These are phyloP conservation scores for Petrocephalus sullivani DNA, from an alignment of 2,797 vertebrate genomes.

Conservation along the genomic window DNA sequence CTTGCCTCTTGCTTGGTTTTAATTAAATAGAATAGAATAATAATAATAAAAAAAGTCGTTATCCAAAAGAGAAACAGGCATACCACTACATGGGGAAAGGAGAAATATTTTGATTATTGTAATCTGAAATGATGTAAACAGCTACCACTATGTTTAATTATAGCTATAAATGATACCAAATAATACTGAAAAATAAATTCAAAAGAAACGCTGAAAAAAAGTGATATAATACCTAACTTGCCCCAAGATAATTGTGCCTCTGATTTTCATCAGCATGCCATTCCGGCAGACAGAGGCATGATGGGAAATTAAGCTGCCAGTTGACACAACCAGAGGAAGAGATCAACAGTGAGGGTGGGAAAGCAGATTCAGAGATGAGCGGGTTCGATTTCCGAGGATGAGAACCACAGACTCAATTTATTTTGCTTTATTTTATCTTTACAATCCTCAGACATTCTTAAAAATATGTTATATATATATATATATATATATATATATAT, in stretches of 20 bases:
- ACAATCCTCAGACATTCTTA: neutral
- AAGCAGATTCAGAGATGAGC: neutral
- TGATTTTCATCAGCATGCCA: neutral
- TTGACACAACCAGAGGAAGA: neutral
- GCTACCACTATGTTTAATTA: neutral
- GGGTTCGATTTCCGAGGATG: neutral
- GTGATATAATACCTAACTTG: neutral
- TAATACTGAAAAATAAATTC: neutral
- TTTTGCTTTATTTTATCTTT: neutral
- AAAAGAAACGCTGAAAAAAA: neutral
- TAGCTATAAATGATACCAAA: neutral
- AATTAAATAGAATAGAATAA: constrained; percentile 25
- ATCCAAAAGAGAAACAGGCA: neutral
- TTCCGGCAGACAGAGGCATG: neutral
- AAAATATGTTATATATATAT: neutral
- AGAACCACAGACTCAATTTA: neutral
- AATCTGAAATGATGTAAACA: neutral
- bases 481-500: too few species aligned
- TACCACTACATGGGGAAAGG: neutral
- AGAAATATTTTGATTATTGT: neutral
- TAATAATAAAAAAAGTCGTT: neutral
- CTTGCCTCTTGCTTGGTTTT: constrained; percentile 53
- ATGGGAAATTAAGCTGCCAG: neutral
- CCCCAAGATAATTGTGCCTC: neutral
- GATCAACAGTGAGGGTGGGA: neutral